Percentiles rank a stretch among this genome's conserved stretches.
These are phyloP conservation scores for Euglossa dilemma DNA, from an alignment of 1,140 invertebrate genomes.

Conservation along the genomic window DNA sequence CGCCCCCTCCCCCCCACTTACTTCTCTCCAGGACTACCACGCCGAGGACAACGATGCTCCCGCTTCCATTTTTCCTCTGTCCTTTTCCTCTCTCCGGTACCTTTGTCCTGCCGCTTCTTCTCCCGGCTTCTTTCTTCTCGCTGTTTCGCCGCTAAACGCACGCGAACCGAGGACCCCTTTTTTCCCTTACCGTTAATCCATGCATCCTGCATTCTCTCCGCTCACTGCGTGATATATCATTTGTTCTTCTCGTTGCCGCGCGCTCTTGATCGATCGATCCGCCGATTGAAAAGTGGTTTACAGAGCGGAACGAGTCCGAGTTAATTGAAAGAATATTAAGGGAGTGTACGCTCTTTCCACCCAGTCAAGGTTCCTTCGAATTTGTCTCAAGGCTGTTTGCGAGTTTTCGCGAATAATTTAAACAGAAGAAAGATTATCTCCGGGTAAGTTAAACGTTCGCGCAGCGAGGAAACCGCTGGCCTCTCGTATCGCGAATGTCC, in stretches of 20 bases:
- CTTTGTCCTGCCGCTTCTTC: constrained; percentile 16
- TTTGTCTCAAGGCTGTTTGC: too few species aligned
- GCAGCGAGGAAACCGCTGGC: neutral
- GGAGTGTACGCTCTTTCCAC: too few species aligned
- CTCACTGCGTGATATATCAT: too few species aligned
- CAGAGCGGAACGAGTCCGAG: neutral
- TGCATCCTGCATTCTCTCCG: neutral
- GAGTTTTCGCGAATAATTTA: neutral
- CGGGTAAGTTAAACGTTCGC: neutral
- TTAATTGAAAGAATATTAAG: neutral
- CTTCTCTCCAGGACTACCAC: constrained; percentile 38
- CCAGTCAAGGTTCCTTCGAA: neutral
- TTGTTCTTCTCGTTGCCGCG: neutral
- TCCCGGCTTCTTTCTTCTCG: neutral
- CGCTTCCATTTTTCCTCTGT: constrained; percentile 26
- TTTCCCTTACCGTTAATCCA: neutral
- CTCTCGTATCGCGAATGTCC: neutral
- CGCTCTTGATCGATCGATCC: neutral
- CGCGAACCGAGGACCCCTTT: neutral
- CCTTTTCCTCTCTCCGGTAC: constrained; percentile 21
- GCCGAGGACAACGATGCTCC: constrained; percentile 34
- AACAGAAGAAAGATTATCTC: neutral
- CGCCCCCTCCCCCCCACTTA: constrained; percentile 33
- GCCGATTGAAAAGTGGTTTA: neutral
- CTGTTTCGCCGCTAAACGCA: neutral